Conservation (phyloP, 2,113 vertebrate genomes). For the Pomatorhinus ruficollis region DNA sequence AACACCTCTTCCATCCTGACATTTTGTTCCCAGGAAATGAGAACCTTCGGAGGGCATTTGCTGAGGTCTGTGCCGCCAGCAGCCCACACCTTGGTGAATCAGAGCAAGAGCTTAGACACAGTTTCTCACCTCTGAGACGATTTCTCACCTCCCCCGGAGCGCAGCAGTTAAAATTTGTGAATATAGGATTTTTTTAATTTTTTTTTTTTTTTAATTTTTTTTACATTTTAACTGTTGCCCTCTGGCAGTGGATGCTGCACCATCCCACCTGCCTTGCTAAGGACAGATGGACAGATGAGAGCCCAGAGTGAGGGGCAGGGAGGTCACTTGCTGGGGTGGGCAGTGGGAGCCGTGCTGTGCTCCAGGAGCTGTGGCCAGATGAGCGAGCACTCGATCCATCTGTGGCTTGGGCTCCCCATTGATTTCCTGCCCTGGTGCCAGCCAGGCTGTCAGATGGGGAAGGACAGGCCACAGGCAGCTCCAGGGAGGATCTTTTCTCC, state of each 20-base stretch:
- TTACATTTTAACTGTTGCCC: neutral
- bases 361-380: neutral
- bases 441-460: neutral
- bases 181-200: neutral
- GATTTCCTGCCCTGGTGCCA: fast-evolving
- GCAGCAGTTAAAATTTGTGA: neutral
- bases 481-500: neutral
- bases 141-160: neutral
- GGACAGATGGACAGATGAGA: neutral
- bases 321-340: neutral
- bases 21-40: neutral
- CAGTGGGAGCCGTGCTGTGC: neutral
- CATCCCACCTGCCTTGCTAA: neutral
- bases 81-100: neutral
- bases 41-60: neutral
- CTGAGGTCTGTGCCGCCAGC: neutral
- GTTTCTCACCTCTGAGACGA: neutral
- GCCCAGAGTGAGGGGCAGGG: neutral
- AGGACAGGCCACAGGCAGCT: neutral
- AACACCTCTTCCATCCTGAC: neutral
- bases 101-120: neutral
- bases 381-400: fast-evolving
- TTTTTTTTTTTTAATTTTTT: too few species aligned
- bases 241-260: neutral
- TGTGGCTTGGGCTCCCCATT: neutral